Base-by-base conservation (phyloP, 2,113 vertebrate species). In the Petromus typicus region DNA sequence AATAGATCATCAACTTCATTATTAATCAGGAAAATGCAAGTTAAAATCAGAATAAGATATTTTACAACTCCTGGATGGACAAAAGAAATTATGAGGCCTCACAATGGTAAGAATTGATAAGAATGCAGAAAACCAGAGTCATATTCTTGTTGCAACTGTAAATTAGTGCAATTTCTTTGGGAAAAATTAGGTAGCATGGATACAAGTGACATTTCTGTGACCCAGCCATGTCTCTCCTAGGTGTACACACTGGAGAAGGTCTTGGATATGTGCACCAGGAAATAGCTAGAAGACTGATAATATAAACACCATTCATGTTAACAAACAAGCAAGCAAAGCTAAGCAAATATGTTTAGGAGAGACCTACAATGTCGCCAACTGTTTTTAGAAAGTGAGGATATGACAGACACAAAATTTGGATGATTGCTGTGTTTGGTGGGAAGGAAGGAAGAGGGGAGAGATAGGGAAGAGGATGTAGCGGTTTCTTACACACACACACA, bases 341-440 rank as follows among this genome's bases (percentile, higher is more conserved):
- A 59, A 81, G 80, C 13, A 79, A 71, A 76, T 57, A 16, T 6
- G 83, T 37, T 90, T 83, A 89, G 57, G 8, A 75, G 34, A 64
- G 25, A 64, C 12, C 10, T 91, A 69, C 13, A 22, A 30, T 67
- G 7, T 3, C 20, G 48, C 48, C 40, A 80, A 51, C 30, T 89
- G 64, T 76, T 86, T 91, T 91, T 71, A 48, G 30, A 90, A 95
- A 81, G 37, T 30, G 57, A 48, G 76, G 4, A 4, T 89, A 63
- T 66, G n/a, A 67, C 67, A 67, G 75, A 87, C 48, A 91, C 40
- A 73, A 56, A 89, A 83, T 67, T 84, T 48, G 17, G 37, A 23
- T 43, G 43, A 48, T 25, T 12, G 30, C 40, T 85, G 20, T 30
- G 48, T 71, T n/a, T 51, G 43, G 10, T 2, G 22, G 43, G 1